Evolutionary conservation across 2,888 invertebrate genomes (phyloP), one percentile per base, ranked within the genome.

Genomic region (Callinectes sapidus): DNA sequence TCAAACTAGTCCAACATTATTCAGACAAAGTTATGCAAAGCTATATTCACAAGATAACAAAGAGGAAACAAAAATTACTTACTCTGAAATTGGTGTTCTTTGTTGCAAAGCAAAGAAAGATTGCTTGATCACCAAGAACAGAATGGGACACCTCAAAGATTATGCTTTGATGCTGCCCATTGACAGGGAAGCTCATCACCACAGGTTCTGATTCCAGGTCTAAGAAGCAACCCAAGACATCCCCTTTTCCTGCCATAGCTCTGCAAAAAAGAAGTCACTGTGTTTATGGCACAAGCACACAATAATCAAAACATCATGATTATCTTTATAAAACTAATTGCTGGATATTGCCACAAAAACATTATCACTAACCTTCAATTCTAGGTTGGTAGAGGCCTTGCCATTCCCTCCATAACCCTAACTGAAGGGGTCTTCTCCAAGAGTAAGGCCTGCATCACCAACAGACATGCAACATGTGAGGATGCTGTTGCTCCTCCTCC

Each of bases 41-140:
- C 87, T n/a, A 39, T 16, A 16, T 18, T 16, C 87, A 42, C 2
- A 42, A 55, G 14, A 32, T 8, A n/a, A n/a, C n/a, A n/a, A n/a
- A n/a, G n/a, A n/a, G n/a, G 6, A 35, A 91, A 77, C 28, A 89
- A 18, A 55, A 85, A 28, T 32, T 39, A 96, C 99, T 99, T 94
- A 98, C 97, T 89, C 93, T 94, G 89, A 98, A 98, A 95, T 97
- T 97, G 94, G 97, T 97, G 95, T 99, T 99, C 96, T 99, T 98
- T 88, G 98, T 97, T 39, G 98, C 96, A 91, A 99, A 95, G 95
- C 99, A 99, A 0, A 99, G 99, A 96, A 97, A 99, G 18, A 99
- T 96, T 0, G 97, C 97, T 94, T 97, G 97, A 23, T 97, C 97
- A 23, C 96, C 96, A 0, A 97, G 96, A n/a, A 97, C 96, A 18